Evolutionary conservation across 1,140 invertebrate species (phyloP), one percentile per base, ranked within the genome.

Genomic region (Bombus breviceps): DNA sequence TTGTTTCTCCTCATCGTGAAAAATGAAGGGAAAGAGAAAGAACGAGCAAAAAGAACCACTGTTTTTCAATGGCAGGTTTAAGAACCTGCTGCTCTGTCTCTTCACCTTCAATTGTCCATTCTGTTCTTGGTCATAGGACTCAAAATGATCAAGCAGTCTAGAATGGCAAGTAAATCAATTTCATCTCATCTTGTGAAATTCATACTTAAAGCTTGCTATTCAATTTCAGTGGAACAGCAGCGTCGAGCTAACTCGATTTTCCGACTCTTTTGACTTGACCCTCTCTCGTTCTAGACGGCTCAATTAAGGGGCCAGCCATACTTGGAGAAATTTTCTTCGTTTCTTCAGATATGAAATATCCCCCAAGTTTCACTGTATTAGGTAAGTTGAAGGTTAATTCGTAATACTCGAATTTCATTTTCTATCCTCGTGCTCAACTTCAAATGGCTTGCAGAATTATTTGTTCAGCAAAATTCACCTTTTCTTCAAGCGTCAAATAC

Each of bases 91-190:
- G 1, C 15, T 13, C 10, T 15, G 6, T 22, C 15, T 37, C 12
- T 53, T 3, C 37, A 13, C 10, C 37, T 28, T 18, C 18, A 25
- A n/a, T n/a, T 32, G 15, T 43, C 37, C 12, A 10, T n/a, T 10
- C 13, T 41, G 3, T 9, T 25, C n/a, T 22, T 34, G 37, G 25
- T 10, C 22, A 22, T 39, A 62, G 4, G 13, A 25, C 10, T 64
- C 59, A 28, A 78, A 78, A 78, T 62, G 57, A 78, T 43, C 62
- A 59, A 41, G 57, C 6, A 59, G 15, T 18, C 10, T 28, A 64
- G 59, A 43, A 41, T 64, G 57, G 37, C 57, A 64, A 25, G 75
- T 79, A 80, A 80, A 69, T 80, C 43, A 69, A 53, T 80, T 80
- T 79, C 62, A 32, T 34, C 62, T 68, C 41, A 18, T 80, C 43